phyloP scores from a whole-genome alignment of 2,113 vertebrate species.

The Gobius niger region DNA sequence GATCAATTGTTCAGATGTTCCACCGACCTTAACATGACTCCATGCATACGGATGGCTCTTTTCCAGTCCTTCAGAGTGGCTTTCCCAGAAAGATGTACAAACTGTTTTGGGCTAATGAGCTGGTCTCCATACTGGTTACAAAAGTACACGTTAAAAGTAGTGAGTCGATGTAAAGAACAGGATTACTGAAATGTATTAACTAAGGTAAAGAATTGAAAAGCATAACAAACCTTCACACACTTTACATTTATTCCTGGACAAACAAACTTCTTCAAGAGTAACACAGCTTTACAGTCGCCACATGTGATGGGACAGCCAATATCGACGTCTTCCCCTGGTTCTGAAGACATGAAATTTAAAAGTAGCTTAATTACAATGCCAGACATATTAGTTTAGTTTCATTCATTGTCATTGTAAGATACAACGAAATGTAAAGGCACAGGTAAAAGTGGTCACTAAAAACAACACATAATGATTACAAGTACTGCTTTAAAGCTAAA shows the following conservation, averaged over 20 bases:
- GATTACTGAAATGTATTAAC: background rate
- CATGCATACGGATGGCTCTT: conserved; percentile 93
- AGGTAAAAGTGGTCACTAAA: too few species aligned
- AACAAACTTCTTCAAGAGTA: conserved; percentile 97
- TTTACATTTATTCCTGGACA: conserved; percentile 98
- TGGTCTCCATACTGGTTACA: conserved; percentile 89
- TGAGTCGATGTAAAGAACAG: too few species aligned
- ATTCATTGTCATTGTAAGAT: too few species aligned
- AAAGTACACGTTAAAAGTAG: background rate
- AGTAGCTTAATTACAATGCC: background rate
- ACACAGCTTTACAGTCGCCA: conserved; percentile 92
- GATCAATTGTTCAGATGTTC: background rate
- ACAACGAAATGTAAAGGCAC: too few species aligned
- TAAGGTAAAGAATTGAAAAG: background rate
- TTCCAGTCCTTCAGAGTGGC: conserved; percentile 99
- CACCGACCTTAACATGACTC: conserved; percentile 93
- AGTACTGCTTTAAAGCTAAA: too few species aligned
- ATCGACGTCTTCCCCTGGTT: conserved; percentile 87
- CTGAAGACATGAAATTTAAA: conserved; percentile 55
- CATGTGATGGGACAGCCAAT: conserved; percentile 94
- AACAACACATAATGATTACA: too few species aligned
- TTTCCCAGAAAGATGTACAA: conserved; percentile 97
- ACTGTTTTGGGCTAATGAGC: conserved; percentile 96
- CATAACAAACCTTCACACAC: conserved; percentile 88
- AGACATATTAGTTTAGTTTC: too few species aligned